Conservation (phyloP, 2,797 vertebrate species). For the Microctenopoma lineatum region DNA sequence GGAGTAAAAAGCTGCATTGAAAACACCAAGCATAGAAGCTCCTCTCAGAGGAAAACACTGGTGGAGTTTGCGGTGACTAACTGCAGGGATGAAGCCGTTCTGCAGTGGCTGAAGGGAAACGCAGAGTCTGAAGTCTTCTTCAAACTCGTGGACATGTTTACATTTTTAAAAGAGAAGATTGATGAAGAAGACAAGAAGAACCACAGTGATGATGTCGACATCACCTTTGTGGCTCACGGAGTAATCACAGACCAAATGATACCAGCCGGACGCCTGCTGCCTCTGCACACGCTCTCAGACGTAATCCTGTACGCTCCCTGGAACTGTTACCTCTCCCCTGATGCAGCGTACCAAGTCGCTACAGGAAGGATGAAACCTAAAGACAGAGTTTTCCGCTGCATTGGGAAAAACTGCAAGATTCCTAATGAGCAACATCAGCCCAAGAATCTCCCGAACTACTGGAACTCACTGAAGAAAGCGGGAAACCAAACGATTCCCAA, state of each 20-base stretch:
- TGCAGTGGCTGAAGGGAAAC: background rate
- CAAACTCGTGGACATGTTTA: background rate
- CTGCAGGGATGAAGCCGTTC: background rate
- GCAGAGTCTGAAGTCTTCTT: background rate
- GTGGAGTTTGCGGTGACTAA: background rate
- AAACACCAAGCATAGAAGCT: background rate
- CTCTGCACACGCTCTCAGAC: conserved; percentile 11
- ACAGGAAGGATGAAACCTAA: background rate
- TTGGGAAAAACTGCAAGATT: too few relatives aligned
- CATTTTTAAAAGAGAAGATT: background rate
- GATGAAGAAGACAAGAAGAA: background rate
- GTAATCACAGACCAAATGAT: background rate
- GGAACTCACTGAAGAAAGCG: conserved; percentile 36
- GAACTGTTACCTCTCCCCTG: conserved; percentile 8
- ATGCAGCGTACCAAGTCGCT: conserved; percentile 9
- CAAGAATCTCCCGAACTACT: background rate
- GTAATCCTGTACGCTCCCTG: conserved; percentile 43
- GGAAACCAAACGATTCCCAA: background rate
- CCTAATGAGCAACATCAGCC: background rate
- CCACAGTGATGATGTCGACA: background rate
- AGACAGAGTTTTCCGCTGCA: background rate
- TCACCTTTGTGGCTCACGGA: conserved; percentile 41
- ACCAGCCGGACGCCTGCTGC: conserved; percentile 22
- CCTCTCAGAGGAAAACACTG: background rate
- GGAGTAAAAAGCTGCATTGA: background rate